Percentiles rank a stretch among this genome's conserved stretches.
phyloP scores from a whole-genome alignment of 2,797 vertebrate species.

The Heterohyrax brucei region DNA sequence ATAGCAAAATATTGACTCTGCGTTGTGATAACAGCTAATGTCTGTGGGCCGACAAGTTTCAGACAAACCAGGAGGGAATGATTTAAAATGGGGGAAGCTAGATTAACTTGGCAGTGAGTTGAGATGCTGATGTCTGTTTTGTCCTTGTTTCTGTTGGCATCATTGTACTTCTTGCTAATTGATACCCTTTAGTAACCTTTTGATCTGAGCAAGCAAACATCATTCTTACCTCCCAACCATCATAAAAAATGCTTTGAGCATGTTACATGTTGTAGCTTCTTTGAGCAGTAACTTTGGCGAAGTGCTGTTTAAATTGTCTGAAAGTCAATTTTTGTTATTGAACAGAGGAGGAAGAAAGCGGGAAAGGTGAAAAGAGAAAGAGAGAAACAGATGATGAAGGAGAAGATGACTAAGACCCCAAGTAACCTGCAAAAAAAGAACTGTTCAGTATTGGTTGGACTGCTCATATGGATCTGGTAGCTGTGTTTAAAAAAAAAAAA shows the following conservation, averaged over 20 bases:
- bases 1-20: neutral
- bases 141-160: neutral
- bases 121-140: neutral
- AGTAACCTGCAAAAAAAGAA: constrained; percentile 91
- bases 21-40: neutral
- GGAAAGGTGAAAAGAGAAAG: constrained; percentile 97
- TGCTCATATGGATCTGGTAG: constrained; percentile 92
- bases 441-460: constrained; percentile 95
- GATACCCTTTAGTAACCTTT: neutral
- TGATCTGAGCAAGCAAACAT: neutral
- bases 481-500: constrained; percentile 83
- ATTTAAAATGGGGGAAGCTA: neutral
- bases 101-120: neutral
- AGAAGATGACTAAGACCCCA: constrained; percentile 92
- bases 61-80: neutral
- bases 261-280: neutral
- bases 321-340: constrained; percentile 65
- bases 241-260: neutral
- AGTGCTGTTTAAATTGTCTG: constrained; percentile 52
- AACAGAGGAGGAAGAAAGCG: constrained; percentile 92
- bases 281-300: neutral
- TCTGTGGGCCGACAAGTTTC: neutral
- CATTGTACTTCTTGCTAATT: neutral
- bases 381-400: constrained; percentile 96
- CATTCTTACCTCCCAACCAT: neutral